A percentile compares a stretch with the other conserved stretches of the same genome.
phyloP scores from a whole-genome alignment of 2,113 vertebrate species.

The Clarias macrocephalus region DNA sequence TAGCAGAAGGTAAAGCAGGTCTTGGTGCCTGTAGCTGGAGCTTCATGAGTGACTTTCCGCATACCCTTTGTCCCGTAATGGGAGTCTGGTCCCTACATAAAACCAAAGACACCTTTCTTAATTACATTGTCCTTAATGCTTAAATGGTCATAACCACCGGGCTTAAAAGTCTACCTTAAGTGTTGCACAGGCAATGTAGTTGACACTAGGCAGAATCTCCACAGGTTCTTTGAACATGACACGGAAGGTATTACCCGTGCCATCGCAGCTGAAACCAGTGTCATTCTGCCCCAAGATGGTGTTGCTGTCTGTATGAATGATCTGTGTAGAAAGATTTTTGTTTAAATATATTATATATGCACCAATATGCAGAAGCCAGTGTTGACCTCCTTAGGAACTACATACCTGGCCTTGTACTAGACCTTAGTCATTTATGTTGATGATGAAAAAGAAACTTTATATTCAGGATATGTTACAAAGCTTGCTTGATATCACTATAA shows the following conservation, averaged over 20 bases:
- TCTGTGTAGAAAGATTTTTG: slow-evolving; percentile 64
- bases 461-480: background rate
- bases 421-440: background rate
- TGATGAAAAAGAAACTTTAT: background rate
- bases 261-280: slow-evolving; percentile 88
- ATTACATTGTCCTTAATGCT: background rate
- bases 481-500: background rate
- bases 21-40: slow-evolving; percentile 81
- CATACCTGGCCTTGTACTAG: background rate
- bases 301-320: slow-evolving; percentile 90
- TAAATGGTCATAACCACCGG: background rate
- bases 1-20: slow-evolving; percentile 90
- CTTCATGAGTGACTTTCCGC: slow-evolving; percentile 87
- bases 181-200: slow-evolving; percentile 86
- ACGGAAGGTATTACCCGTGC: slow-evolving; percentile 83
- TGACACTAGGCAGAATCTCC: slow-evolving; percentile 85
- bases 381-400: background rate
- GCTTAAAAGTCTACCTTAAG: slow-evolving; percentile 77
- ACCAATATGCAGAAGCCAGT: background rate
- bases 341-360: background rate
- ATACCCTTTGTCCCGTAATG: slow-evolving; percentile 90
- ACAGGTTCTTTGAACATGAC: slow-evolving; percentile 92
- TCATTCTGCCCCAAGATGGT: slow-evolving; percentile 87
- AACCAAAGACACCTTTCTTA: background rate
- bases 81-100: slow-evolving; percentile 80